Percentiles rank a stretch among this genome's conserved stretches.
phyloP scores from a whole-genome alignment of 2,113 vertebrate species.

The Toxotes chatareus region DNA sequence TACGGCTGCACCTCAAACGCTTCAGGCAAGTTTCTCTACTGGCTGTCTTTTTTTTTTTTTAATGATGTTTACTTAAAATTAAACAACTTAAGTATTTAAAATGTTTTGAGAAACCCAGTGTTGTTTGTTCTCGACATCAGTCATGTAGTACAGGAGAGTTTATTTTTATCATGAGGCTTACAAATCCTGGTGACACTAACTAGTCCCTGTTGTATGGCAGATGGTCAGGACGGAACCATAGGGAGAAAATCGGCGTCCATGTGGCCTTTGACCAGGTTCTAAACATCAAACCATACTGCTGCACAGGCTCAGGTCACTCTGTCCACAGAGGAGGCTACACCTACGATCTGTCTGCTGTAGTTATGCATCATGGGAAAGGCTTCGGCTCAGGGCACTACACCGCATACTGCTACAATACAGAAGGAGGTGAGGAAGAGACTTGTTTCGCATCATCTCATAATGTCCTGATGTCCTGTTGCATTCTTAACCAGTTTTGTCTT shows the following conservation, averaged over 20 bases:
- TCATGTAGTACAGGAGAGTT: neutral
- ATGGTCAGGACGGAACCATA: slow-evolving; percentile 99
- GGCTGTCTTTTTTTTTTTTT: neutral
- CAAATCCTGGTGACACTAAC: slow-evolving; percentile 32
- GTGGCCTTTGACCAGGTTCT: slow-evolving; percentile 99
- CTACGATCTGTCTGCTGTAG: slow-evolving; percentile 98
- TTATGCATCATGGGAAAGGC: slow-evolving; percentile 99
- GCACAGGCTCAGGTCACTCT: slow-evolving; percentile 91
- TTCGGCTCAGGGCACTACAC: slow-evolving; percentile 99
- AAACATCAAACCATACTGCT: slow-evolving; percentile 98
- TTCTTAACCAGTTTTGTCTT: neutral
- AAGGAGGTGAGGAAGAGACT: slow-evolving; percentile 91
- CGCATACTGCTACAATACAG: slow-evolving; percentile 99
- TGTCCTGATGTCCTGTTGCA: neutral
- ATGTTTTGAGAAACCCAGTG: neutral
- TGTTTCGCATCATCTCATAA: neutral
- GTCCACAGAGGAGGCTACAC: slow-evolving; percentile 92
- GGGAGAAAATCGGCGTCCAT: slow-evolving; percentile 99
- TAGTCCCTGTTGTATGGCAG: slow-evolving; percentile 77
- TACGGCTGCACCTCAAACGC: slow-evolving; percentile 99
- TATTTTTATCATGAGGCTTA: neutral
- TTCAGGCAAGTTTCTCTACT: slow-evolving; percentile 89
- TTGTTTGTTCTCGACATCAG: neutral
- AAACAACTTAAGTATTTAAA: neutral
- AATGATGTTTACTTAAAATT: neutral